Conservation (phyloP, 2,888 invertebrate species). For the Aquatica leii region DNA sequence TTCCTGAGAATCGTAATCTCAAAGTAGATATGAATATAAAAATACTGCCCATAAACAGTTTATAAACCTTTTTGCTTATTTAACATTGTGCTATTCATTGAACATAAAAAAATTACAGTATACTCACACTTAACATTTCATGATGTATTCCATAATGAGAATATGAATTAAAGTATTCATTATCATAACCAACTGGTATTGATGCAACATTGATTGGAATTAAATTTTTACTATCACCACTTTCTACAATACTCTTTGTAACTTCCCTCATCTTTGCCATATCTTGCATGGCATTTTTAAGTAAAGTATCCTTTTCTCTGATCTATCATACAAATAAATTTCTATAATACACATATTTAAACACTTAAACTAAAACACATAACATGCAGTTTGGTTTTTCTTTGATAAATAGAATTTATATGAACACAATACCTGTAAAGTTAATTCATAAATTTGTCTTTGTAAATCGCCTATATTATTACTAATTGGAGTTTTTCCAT, state of each 20-base stretch:
- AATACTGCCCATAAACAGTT: no score
- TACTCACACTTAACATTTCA: slow-evolving; percentile 85
- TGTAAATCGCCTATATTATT: slow-evolving; percentile 58
- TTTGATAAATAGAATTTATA: no score
- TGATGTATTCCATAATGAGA: slow-evolving; percentile 92
- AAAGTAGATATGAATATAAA: no score
- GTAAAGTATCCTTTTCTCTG: slow-evolving; percentile 66
- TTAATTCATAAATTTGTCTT: slow-evolving; percentile 57
- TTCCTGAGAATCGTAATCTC: no score
- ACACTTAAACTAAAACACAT: no score
- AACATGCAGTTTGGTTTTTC: no score
- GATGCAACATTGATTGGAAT: slow-evolving; percentile 56
- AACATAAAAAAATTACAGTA: no score
- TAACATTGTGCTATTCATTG: no score
- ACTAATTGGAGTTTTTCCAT: slow-evolving; percentile 59
- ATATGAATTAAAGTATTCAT: slow-evolving; percentile 83
- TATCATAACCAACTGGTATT: slow-evolving; percentile 72
- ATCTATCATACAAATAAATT: slow-evolving; percentile 63
- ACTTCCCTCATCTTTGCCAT: slow-evolving; percentile 69
- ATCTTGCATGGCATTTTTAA: slow-evolving; percentile 69
- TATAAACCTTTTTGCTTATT: no score
- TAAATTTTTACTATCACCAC: slow-evolving; percentile 48
- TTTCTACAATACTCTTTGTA: slow-evolving; percentile 66
- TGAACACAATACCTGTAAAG: slow-evolving; percentile 54
- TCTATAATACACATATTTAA: no score